A percentile compares a stretch with the other conserved stretches of the same genome.
These are phyloP conservation scores for Sceliomorpha sp. DNA, from an alignment of 2,888 invertebrate genomes.

Conservation along the genomic window DNA sequence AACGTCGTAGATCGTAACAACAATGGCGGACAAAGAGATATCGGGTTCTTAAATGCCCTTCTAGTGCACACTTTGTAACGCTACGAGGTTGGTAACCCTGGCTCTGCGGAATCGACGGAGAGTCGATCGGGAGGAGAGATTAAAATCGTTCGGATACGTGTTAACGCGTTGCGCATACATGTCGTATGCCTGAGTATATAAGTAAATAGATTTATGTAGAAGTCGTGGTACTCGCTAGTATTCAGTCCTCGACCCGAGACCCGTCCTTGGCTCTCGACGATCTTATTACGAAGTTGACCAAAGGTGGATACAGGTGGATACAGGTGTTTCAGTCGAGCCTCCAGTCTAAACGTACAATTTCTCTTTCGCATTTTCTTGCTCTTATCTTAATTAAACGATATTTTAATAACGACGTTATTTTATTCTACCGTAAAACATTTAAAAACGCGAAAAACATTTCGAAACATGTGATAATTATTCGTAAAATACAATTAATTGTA, in stretches of 20 bases:
- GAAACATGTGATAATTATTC: too few relatives aligned
- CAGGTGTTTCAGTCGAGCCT: conserved; percentile 45
- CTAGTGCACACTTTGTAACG: conserved; percentile 9
- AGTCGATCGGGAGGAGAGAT: conserved; percentile 67
- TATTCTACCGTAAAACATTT: too few relatives aligned
- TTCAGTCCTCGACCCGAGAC: conserved; percentile 61
- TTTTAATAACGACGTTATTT: too few relatives aligned
- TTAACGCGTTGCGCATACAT: conserved; percentile 68
- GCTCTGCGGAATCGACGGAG: conserved; percentile 61
- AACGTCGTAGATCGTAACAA: too few relatives aligned
- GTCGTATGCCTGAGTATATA: conserved; percentile 62
- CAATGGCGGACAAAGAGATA: conserved; percentile 52
- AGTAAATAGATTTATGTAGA: conserved; percentile 68
- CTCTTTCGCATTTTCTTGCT: conserved; percentile 32
- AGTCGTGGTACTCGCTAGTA: conserved; percentile 65
- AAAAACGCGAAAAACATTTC: too few relatives aligned
- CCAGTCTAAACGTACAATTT: conserved; percentile 42
- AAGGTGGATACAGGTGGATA: conserved; percentile 52
- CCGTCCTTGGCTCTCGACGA: conserved; percentile 59
- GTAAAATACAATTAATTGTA: too few relatives aligned
- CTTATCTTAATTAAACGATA: too few relatives aligned
- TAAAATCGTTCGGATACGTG: conserved; percentile 69
- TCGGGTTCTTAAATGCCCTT: conserved; percentile 35
- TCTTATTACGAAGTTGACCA: conserved; percentile 58
- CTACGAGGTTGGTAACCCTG: conserved; percentile 61